Conservation (phyloP, 2,113 vertebrate species). For the Pao palembangensis region DNA sequence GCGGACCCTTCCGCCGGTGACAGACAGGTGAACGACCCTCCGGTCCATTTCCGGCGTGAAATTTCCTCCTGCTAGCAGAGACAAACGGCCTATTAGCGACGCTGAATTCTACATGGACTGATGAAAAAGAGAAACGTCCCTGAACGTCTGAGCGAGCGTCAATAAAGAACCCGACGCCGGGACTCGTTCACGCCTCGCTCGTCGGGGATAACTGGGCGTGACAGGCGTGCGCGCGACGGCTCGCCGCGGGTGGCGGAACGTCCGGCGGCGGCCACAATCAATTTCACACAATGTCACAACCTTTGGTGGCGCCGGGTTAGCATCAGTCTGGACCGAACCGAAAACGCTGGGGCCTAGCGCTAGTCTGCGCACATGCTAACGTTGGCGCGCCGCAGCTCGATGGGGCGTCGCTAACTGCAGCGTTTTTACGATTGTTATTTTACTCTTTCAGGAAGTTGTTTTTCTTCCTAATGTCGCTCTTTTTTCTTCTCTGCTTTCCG, state of each 20-base stretch:
- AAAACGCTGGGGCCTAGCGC: no score
- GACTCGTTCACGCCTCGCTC: conserved; percentile 49
- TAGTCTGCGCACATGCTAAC: no score
- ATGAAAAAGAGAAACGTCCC: conserved; percentile 70
- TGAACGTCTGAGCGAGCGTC: conserved; percentile 46
- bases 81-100: conserved; percentile 64
- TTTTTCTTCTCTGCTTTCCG: no score
- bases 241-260: conserved; percentile 53
- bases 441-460: no score
- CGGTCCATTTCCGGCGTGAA: no score
- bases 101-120: conserved; percentile 68
- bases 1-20: background rate
- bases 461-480: no score
- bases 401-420: no score
- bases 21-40: background rate
- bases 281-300: conserved; percentile 53
- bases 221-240: conserved; percentile 39
- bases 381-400: no score
- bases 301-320: conserved; percentile 12
- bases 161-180: conserved; percentile 59
- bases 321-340: no score
- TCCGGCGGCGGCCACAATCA: conserved; percentile 52
- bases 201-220: conserved; percentile 63
- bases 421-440: no score
- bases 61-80: conserved; percentile 51